A percentile compares a stretch with the other conserved stretches of the same genome.
phyloP scores from a whole-genome alignment of 1,140 invertebrate species.

The Parapsyche elsis region DNA sequence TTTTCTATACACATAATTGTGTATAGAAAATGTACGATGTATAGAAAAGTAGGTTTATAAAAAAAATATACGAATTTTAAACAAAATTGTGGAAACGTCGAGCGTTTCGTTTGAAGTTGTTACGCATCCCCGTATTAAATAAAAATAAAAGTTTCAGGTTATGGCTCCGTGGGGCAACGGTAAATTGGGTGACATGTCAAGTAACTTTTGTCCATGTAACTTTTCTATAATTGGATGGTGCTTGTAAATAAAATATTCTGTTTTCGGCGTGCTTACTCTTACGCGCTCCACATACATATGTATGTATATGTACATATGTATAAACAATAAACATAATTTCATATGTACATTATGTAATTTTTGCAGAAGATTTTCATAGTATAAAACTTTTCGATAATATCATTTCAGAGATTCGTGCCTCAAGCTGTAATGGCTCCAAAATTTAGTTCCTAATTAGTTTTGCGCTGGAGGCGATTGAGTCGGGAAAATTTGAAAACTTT shows the following conservation, averaged over 20 bases:
- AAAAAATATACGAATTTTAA: background rate
- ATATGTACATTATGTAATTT: too few relatives aligned
- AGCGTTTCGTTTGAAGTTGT: slow-evolving; percentile 11
- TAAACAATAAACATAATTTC: too few relatives aligned
- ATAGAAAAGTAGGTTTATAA: background rate
- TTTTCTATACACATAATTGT: too few relatives aligned
- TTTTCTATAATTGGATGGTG: slow-evolving; percentile 34
- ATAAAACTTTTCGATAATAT: slow-evolving; percentile 12
- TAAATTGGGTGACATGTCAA: slow-evolving; percentile 37
- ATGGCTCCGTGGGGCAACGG: slow-evolving; percentile 17
- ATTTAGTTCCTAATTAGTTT: slow-evolving; percentile 32
- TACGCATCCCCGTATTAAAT: slow-evolving; percentile 3
- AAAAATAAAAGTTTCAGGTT: slow-evolving; percentile 10
- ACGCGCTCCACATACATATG: too few relatives aligned
- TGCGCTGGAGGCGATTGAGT: slow-evolving; percentile 16
- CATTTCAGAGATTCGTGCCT: background rate
- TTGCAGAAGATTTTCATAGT: background rate
- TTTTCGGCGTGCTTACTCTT: background rate
- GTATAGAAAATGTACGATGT: too few relatives aligned
- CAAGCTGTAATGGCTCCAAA: background rate
- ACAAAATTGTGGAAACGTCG: background rate
- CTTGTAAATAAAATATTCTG: background rate
- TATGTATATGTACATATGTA: too few relatives aligned
- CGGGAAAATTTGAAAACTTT: slow-evolving; percentile 30
- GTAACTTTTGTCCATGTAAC: slow-evolving; percentile 19